Percentiles rank a stretch among this genome's conserved stretches.
These are phyloP conservation scores for Craniophora ligustri DNA, from an alignment of 2,888 invertebrate genomes.

Conservation along the genomic window DNA sequence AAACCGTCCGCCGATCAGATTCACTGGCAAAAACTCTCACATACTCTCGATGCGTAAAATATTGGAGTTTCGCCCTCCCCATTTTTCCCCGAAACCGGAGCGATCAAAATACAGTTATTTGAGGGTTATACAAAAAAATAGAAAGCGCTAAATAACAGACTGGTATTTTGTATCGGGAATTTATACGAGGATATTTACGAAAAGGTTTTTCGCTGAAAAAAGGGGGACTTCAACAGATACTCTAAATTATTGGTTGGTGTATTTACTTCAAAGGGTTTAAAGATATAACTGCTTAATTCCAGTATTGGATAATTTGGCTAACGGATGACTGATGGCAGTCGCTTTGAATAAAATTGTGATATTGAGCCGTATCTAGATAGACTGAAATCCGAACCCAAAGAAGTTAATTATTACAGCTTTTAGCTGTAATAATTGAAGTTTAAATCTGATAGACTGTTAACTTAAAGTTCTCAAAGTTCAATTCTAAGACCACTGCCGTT, in stretches of 20 bases:
- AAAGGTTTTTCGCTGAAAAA: constrained; percentile 16
- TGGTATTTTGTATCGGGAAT: constrained; percentile 11
- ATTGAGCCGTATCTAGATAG: no score
- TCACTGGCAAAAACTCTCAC: constrained; percentile 11
- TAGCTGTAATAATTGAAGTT: no score
- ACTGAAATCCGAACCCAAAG: no score
- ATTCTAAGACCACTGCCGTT: no score
- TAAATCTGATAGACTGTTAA: no score
- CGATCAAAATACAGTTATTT: constrained; percentile 40
- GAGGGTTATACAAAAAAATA: constrained; percentile 27
- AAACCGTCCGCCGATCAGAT: neutral
- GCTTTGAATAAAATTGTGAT: no score
- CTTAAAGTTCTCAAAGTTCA: no score
- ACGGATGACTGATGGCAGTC: no score
- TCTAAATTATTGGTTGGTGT: neutral
- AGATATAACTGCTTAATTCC: no score
- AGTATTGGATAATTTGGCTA: no score
- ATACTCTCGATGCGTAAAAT: constrained; percentile 25
- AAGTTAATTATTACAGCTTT: no score
- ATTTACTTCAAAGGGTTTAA: neutral
- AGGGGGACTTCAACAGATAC: neutral
- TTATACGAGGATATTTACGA: neutral
- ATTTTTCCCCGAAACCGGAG: constrained; percentile 27
- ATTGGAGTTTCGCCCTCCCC: constrained; percentile 20
- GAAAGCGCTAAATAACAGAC: constrained; percentile 12